Percentiles rank a stretch among this genome's conserved stretches.
These are phyloP conservation scores for Hypotaenidia philippensis DNA, from an alignment of 2,797 vertebrate genomes.

Conservation along the genomic window DNA sequence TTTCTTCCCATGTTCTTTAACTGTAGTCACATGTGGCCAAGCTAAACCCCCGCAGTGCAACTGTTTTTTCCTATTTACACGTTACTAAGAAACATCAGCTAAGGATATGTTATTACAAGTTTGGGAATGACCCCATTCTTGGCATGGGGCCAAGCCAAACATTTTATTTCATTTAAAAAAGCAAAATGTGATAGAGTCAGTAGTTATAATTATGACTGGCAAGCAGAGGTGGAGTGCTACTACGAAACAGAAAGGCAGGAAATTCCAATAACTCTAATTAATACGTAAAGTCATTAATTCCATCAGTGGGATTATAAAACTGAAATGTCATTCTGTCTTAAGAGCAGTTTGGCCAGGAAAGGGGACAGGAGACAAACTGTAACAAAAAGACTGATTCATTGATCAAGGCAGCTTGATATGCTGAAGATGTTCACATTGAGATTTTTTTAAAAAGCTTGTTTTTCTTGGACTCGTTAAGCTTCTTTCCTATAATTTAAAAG, in stretches of 20 bases:
- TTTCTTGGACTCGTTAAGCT: neutral
- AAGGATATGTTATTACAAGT: conserved; percentile 76
- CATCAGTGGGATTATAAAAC: neutral
- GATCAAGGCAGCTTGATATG: neutral
- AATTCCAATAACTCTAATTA: conserved; percentile 59
- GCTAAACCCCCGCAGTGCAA: conserved; percentile 70
- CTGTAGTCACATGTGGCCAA: conserved; percentile 65
- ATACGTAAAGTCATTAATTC: conserved; percentile 46
- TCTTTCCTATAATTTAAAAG: neutral
- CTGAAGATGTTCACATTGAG: neutral
- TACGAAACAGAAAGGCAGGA: conserved; percentile 20
- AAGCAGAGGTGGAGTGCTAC: conserved; percentile 64
- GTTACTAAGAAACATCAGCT: conserved; percentile 81
- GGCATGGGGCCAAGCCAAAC: conserved; percentile 72
- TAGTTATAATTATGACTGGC: conserved; percentile 76
- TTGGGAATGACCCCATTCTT: conserved; percentile 78
- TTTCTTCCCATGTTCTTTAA: conserved; percentile 65
- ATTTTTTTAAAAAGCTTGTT: fast-evolving
- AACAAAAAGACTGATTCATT: neutral
- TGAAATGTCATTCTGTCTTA: neutral
- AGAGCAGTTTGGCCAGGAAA: neutral
- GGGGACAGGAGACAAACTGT: neutral
- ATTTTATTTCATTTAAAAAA: conserved; percentile 77
- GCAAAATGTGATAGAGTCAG: conserved; percentile 69
- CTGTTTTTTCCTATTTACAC: conserved; percentile 83